Conservation (phyloP, 2,888 invertebrate species). For the Ptychoptera contaminata region DNA sequence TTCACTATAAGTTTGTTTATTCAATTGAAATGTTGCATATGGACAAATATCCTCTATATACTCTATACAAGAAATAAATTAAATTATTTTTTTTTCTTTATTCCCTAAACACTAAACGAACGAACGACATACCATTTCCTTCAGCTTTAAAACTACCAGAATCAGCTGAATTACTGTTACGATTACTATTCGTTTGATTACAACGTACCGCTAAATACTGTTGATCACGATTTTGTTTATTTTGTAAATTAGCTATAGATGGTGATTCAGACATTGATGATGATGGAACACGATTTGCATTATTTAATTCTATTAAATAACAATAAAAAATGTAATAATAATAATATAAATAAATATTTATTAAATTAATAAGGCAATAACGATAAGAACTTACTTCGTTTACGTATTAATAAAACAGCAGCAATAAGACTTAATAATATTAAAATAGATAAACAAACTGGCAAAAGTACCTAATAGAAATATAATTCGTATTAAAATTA, state of each 20-base stretch:
- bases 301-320: slow-evolving; percentile 28
- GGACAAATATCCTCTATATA: slow-evolving; percentile 89
- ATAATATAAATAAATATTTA: not conserved
- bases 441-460: slow-evolving; percentile 49
- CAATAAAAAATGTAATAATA: too few relatives aligned
- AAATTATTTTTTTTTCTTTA: not conserved
- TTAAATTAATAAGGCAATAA: slow-evolving; percentile 3
- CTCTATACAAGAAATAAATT: slow-evolving; percentile 35
- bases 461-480: slow-evolving; percentile 36
- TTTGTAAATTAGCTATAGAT: slow-evolving; percentile 61
- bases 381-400: slow-evolving; percentile 49
- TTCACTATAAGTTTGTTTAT: slow-evolving; percentile 73
- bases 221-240: slow-evolving; percentile 63
- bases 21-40: slow-evolving; percentile 81
- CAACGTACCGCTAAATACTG: slow-evolving; percentile 58
- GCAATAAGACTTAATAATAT: slow-evolving; percentile 49
- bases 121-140: slow-evolving; percentile 20
- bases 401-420: slow-evolving; percentile 51
- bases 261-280: slow-evolving; percentile 55
- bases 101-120: not conserved
- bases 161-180: slow-evolving; percentile 32
- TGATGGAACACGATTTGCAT: slow-evolving; percentile 29
- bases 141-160: slow-evolving; percentile 39
- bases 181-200: slow-evolving; percentile 33
- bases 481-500: not conserved